Percentiles rank a stretch among this genome's conserved stretches.
Evolutionary conservation across 2,797 vertebrate species (phyloP).

Genomic region (Pipistrellus nathusii): DNA sequence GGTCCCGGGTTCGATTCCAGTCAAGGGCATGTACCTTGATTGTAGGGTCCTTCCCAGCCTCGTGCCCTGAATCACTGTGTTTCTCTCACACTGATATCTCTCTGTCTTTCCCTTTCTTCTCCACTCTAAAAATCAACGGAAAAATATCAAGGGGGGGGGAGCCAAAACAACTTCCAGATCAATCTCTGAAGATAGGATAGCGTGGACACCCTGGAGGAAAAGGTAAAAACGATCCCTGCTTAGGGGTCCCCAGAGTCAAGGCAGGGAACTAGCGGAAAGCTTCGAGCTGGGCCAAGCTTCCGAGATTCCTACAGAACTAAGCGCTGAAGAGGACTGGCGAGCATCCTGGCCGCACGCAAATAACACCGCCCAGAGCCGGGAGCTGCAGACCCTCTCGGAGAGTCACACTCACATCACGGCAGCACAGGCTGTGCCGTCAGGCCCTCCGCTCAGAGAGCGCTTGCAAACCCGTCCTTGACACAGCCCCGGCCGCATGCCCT

Average conservation of each 20-base stretch:
- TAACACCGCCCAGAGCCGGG: neutral
- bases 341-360: neutral
- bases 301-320: neutral
- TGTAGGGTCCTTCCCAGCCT: too few relatives aligned
- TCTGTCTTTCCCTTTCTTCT: too few relatives aligned
- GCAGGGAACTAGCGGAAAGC: neutral
- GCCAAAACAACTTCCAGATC: neutral
- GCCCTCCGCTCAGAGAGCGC: neutral
- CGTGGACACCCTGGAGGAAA: neutral
- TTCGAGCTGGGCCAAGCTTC: neutral
- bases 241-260: neutral
- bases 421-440: neutral
- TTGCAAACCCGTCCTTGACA: neutral
- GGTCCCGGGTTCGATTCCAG: too few relatives aligned
- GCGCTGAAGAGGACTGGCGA: neutral
- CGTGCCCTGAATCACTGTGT: too few relatives aligned
- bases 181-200: fast-evolving
- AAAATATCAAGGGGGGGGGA: too few relatives aligned
- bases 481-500: fast-evolving
- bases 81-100: too few relatives aligned
- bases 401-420: neutral
- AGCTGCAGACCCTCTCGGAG: neutral
- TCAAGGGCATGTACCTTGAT: too few relatives aligned
- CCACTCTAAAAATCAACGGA: too few relatives aligned
- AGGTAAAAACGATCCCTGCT: neutral